A percentile compares a stretch with the other conserved stretches of the same genome.
Conservation (phyloP, 2,888 invertebrate species). For the Auanema sp. region DNA sequence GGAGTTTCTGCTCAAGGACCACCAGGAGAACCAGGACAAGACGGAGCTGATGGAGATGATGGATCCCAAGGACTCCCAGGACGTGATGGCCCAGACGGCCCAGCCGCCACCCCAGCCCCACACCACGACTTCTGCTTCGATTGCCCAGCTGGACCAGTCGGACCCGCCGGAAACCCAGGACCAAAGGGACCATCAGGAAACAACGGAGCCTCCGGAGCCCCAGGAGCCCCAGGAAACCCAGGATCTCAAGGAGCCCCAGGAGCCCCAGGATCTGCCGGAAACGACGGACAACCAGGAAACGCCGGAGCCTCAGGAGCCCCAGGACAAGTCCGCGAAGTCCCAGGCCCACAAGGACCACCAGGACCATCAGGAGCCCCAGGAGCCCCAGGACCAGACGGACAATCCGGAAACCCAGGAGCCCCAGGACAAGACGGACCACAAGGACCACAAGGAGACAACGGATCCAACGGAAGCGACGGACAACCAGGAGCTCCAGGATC, state of each 20-base stretch:
- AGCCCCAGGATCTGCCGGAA: slow-evolving; percentile 43
- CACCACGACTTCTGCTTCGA: slow-evolving; percentile 47
- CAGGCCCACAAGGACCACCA: slow-evolving; percentile 48
- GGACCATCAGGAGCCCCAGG: slow-evolving; percentile 50
- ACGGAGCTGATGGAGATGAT: slow-evolving; percentile 22
- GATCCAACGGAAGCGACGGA: slow-evolving; percentile 33
- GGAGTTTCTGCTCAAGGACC: slow-evolving; percentile 24
- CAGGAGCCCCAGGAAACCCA: slow-evolving; percentile 50
- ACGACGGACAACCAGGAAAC: slow-evolving; percentile 47
- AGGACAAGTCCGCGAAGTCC: slow-evolving; percentile 20
- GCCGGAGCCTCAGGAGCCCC: slow-evolving; percentile 38
- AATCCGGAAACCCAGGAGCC: slow-evolving; percentile 45
- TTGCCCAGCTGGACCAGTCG: slow-evolving; percentile 50
- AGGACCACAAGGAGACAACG: slow-evolving; percentile 37
- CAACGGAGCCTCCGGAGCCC: slow-evolving; percentile 49
- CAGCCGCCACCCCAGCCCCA: slow-evolving; percentile 50
- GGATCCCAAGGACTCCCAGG: slow-evolving; percentile 51
- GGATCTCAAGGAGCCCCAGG: slow-evolving; percentile 50
- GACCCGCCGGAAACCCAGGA: slow-evolving; percentile 48
- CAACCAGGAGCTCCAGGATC: slow-evolving; percentile 30
- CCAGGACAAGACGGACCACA: slow-evolving; percentile 39
- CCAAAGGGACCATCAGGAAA: slow-evolving; percentile 51
- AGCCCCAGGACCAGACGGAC: slow-evolving; percentile 49
- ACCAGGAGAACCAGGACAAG: slow-evolving; percentile 30
- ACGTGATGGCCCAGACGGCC: slow-evolving; percentile 53